Base-by-base conservation (phyloP, 2,113 vertebrate species). In the Oostethus manadensis region DNA sequence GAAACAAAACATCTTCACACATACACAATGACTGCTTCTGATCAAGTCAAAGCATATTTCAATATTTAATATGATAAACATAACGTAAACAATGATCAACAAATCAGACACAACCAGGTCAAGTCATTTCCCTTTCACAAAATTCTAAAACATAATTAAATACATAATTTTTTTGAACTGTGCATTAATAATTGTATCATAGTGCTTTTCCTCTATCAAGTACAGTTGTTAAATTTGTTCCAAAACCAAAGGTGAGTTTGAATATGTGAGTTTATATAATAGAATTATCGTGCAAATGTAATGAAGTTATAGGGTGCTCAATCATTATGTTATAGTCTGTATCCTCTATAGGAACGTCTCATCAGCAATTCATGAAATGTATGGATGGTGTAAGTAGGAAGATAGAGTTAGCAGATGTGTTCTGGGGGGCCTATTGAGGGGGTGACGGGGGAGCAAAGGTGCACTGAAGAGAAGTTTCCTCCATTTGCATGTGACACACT, bases 401-500 rank as follows among this genome's bases (percentile, higher is more conserved):
- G 64, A 79, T 64, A 60, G 62, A 60, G 74, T 77, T 61, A 75
- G 62, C 68, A 64, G 73, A 82, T 83, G 62, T 76, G 68, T 71
- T 79, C 49, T 71, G 59, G 69, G 62, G 72, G 79, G 70, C 57
- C 63, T 51, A 44, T 58, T 16, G 74, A 62, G 56, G 76, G 66
- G 76, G 68, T 64, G 77, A 71, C 60, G 72, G 60, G 72, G 70
- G 77, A 75, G 74, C 60, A 79, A 82, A 86, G 73, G 76, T 77
- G 78, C 68, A 4, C 70, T 66, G 70, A 69, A 53, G 67, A 86
- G 83, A 85, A 82, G 76, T 82, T 84, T 85, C 78, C 82, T 83
- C 80, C 68, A 87, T 88, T 88, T 88, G 81, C 86, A 89, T 87
- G 70, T 79, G 85, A 80, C 83, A 88, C 88, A 88, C 85, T 87